A percentile compares a stretch with the other conserved stretches of the same genome.
These are phyloP conservation scores for Lytechinus pictus DNA, from an alignment of 35 echinoderm and acorn worm species.

Conservation along the genomic window DNA sequence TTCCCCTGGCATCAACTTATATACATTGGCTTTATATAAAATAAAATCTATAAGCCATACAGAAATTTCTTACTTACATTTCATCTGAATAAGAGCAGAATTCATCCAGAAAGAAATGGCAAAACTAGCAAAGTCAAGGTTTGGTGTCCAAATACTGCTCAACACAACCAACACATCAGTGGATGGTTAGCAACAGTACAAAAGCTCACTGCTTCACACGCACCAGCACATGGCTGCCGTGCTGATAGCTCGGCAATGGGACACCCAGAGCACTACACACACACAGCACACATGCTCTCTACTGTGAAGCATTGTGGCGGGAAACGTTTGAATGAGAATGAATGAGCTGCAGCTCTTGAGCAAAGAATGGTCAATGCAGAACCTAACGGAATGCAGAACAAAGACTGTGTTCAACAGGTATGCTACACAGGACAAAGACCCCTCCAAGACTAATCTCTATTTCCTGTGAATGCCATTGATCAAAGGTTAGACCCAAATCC, in stretches of 20 bases:
- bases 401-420: slow-evolving; percentile 16
- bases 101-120: too few species aligned
- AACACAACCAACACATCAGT: too few species aligned
- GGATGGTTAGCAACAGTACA: neutral
- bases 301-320: neutral
- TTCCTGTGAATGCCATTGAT: slow-evolving; percentile 17
- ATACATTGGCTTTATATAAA: too few species aligned
- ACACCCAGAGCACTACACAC: neutral
- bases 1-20: too few species aligned
- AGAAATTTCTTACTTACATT: too few species aligned
- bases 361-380: neutral
- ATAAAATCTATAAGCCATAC: too few species aligned
- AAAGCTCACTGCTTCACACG: neutral
- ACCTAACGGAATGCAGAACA: slow-evolving; percentile 23
- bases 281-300: neutral
- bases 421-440: slow-evolving; percentile 20
- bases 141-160: too few species aligned
- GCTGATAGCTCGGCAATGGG: neutral
- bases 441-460: neutral
- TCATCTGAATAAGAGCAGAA: too few species aligned
- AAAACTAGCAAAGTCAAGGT: too few species aligned
- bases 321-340: slow-evolving; percentile 12
- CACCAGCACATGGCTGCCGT: neutral
- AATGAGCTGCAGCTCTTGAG: neutral
- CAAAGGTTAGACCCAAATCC: neutral